Percentiles rank a stretch among this genome's conserved stretches.
Evolutionary conservation across 2,113 vertebrate species (phyloP).

Genomic region (Tamias sibiricus): DNA sequence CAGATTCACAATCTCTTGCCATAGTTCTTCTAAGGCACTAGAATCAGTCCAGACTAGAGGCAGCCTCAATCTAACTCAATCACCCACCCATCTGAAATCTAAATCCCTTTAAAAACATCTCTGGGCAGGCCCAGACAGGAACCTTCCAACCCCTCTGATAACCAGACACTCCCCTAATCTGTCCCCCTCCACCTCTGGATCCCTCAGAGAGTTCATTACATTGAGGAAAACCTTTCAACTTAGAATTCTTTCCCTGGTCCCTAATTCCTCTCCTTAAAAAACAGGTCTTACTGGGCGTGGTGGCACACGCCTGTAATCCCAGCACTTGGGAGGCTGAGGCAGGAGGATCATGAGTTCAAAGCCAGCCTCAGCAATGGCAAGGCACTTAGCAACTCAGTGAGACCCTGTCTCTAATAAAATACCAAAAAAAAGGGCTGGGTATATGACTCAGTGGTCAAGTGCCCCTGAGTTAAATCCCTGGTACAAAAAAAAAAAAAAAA

Average conservation of each 20-base stretch:
- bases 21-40: background rate
- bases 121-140: background rate
- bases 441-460: no score
- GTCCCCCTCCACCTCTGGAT: background rate
- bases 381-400: no score
- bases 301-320: no score
- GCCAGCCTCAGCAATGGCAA: no score
- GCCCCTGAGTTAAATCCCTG: no score
- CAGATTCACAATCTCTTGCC: background rate
- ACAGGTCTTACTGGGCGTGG: no score
- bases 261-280: slow-evolving; percentile 48
- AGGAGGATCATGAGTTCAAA: no score
- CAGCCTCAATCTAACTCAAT: background rate
- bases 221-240: slow-evolving; percentile 9
- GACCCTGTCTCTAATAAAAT: no score
- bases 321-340: no score
- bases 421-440: no score
- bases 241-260: slow-evolving; percentile 8
- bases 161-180: background rate
- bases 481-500: no score
- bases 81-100: background rate
- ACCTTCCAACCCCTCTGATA: background rate
- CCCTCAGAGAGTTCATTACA: background rate
- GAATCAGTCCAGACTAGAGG: background rate
- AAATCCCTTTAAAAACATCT: slow-evolving; percentile 25